Base-by-base conservation (phyloP, 1,140 invertebrate species). In the Eupristina koningsbergeri region DNA sequence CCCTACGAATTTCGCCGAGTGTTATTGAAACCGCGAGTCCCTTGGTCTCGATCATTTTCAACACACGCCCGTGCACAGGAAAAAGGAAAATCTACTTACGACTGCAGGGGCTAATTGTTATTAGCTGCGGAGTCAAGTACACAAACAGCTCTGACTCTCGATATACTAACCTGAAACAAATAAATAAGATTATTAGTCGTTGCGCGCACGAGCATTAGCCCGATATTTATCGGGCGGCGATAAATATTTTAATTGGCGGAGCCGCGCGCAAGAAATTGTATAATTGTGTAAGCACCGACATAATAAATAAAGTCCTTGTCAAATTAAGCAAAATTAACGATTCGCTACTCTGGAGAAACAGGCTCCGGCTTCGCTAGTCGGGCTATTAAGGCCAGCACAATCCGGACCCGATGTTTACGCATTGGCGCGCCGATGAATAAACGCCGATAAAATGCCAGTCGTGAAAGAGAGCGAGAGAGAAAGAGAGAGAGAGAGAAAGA, bases 281-380 rank as follows among this genome's bases (percentile, higher is more conserved):
- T 76, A 71, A 78, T 78, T 41, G 17, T 34, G 53, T 19, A 67
- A 39, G 73, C 53, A 45, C 6, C 58, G 58, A 34, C 17, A 7
- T 41, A 77, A 77, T 77, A 77, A 76, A 76, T 77, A 22, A 69
- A 78, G 77, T 71, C n/a, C 81, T 83, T 78, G 75, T 77, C 47
- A 75, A 83, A 83, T 71, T 78, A 77, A 78, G 69, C n/a, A 53
- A 71, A 87, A 86, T 86, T 84, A 85, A 85, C 83, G 82, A 86
- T 87, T 85, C 76, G 77, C 78, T 31, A 73, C 22, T 53, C 45
- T 53, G 17, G 41, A 47, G 34, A 58, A 71, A 34, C 50, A 8
- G 31, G 53, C 75, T 58, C 53, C 22, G 22, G 22, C 34, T 53
- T 75, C 11, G 41, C 8, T 41, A 41, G 0, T 13, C 15, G 34